Conservation (phyloP, 2,113 vertebrate genomes). For the Megaleporinus macrocephalus region DNA sequence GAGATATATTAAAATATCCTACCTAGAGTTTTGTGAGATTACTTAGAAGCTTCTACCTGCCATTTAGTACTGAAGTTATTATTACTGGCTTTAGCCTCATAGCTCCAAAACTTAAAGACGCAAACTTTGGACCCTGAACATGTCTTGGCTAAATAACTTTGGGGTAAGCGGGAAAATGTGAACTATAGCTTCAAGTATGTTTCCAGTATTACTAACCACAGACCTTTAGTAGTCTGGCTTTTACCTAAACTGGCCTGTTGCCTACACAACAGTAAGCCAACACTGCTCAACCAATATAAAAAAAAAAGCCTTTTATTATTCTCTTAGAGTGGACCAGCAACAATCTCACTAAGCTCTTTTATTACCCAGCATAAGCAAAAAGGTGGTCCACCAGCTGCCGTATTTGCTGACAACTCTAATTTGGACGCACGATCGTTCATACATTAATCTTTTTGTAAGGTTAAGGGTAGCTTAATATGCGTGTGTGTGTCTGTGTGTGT, state of each 20-base stretch:
- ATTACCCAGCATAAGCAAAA: background rate
- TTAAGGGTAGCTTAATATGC: constrained; percentile 15
- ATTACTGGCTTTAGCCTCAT: too few species aligned
- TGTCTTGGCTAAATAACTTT: too few species aligned
- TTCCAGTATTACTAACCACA: background rate
- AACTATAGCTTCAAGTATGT: background rate
- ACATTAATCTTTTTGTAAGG: background rate
- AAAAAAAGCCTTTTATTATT: constrained; percentile 23
- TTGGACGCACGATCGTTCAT: background rate
- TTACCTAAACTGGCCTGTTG: background rate
- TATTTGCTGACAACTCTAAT: background rate
- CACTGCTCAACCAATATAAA: background rate
- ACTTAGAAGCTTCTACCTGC: too few species aligned
- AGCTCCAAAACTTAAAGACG: too few species aligned
- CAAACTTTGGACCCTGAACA: too few species aligned
- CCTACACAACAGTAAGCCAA: background rate
- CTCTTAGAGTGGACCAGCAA: background rate
- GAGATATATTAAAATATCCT: too few species aligned
- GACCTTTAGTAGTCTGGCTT: background rate
- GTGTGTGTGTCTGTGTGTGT: background rate
- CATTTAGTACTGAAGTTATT: too few species aligned
- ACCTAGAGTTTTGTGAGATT: too few species aligned
- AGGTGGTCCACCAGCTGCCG: background rate
- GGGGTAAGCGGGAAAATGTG: too few species aligned
- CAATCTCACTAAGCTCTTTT: background rate